Conservation (phyloP, 2,888 invertebrate species). For the Eupsilia transversa region DNA sequence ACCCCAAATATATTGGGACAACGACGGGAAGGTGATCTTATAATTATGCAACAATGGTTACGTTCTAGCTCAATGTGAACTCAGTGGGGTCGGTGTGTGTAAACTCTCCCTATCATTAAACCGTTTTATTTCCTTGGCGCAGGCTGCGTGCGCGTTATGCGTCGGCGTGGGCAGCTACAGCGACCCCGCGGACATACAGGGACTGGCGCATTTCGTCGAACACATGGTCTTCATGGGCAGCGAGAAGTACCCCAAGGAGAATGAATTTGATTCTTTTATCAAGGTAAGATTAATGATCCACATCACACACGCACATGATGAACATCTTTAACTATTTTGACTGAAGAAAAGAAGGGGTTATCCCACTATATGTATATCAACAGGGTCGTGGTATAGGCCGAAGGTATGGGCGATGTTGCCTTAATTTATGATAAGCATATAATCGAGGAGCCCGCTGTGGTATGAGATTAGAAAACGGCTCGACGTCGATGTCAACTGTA, state of each 20-base stretch:
- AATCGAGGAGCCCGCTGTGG: background rate
- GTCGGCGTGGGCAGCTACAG: conserved; percentile 95
- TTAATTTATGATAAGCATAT: background rate
- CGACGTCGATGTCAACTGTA: background rate
- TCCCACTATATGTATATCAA: background rate
- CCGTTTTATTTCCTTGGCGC: conserved; percentile 54
- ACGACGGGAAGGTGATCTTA: background rate
- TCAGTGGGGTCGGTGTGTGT: too few species aligned
- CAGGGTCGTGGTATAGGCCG: background rate
- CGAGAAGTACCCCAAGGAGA: conserved; percentile 96
- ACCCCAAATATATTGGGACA: background rate
- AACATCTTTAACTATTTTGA: too few species aligned
- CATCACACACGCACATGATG: too few species aligned
- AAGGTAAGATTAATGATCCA: conserved; percentile 87
- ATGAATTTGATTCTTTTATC: conserved; percentile 95
- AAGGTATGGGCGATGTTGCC: too few species aligned
- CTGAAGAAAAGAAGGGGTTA: background rate
- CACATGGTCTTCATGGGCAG: conserved; percentile 99
- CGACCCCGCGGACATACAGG: conserved; percentile 94
- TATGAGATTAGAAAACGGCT: background rate
- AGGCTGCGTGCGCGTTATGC: conserved; percentile 94
- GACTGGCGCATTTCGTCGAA: conserved; percentile 96
- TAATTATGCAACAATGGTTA: background rate
- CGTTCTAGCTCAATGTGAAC: background rate
- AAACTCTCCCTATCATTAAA: conserved; percentile 7